Evolutionary conservation across 2,113 vertebrate species (phyloP).

Genomic region (Microtus richardsoni): DNA sequence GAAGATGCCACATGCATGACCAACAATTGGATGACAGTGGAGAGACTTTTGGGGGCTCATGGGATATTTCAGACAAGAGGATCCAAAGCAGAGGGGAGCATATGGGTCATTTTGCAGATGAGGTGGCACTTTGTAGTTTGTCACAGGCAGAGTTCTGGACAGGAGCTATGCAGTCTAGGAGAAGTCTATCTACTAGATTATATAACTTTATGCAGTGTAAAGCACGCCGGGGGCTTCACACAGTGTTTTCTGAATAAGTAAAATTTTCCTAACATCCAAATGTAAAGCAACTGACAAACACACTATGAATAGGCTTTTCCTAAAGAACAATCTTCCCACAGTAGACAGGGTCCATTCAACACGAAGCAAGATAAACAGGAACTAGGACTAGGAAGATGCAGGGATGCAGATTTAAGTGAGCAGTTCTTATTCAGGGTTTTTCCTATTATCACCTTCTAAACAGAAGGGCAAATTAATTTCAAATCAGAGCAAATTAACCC

Average conservation of each 20-base stretch:
- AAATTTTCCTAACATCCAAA: background rate
- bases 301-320: background rate
- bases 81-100: background rate
- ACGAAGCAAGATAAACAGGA: conserved; percentile 13
- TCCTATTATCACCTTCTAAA: background rate
- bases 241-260: background rate
- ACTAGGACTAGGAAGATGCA: background rate
- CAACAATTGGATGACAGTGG: background rate
- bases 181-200: background rate
- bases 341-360: background rate
- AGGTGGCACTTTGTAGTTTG: background rate
- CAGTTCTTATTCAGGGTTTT: background rate
- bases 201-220: background rate
- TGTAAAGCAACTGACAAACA: background rate
- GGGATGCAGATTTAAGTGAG: background rate
- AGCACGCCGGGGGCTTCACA: background rate
- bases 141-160: conserved; percentile 13
- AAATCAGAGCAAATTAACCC: conserved; percentile 4
- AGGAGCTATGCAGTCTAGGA: background rate
- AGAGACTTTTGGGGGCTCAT: background rate
- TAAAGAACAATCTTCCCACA: conserved; percentile 6
- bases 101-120: background rate
- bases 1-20: background rate
- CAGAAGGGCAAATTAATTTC: conserved; percentile 31
- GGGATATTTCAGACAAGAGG: background rate